phyloP scores from a whole-genome alignment of 1,140 invertebrate species.

The Linepithema humile region DNA sequence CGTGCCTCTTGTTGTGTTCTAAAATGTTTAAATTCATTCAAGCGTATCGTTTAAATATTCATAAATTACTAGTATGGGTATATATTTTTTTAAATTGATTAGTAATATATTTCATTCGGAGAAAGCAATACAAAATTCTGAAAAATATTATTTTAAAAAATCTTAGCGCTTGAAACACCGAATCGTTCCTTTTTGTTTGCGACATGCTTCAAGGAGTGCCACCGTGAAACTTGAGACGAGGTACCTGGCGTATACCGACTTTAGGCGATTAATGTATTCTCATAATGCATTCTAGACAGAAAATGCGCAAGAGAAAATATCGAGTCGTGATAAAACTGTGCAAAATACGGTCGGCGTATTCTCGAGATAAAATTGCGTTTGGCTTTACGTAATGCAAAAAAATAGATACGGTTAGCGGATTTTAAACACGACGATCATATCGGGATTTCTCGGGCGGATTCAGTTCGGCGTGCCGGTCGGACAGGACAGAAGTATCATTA shows the following conservation, averaged over 20 bases:
- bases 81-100: neutral
- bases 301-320: neutral
- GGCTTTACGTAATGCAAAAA: neutral
- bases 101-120: neutral
- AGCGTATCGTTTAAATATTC: neutral
- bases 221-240: neutral
- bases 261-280: neutral
- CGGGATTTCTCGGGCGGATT: slow-evolving; percentile 20
- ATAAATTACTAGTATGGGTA: neutral
- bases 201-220: neutral
- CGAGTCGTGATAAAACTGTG: neutral
- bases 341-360: neutral
- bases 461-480: neutral
- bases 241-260: neutral
- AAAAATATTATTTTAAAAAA: too few species aligned
- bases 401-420: neutral
- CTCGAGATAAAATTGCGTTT: neutral
- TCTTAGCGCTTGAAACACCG: neutral
- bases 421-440: neutral
- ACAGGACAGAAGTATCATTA: neutral
- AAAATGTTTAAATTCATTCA: neutral
- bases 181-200: neutral
- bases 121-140: neutral
- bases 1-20: neutral
- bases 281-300: slow-evolving; percentile 5